Evolutionary conservation across 1,140 invertebrate genomes (phyloP), one percentile per base, ranked within the genome.

Genomic region (Panagrolaimus sp.): DNA sequence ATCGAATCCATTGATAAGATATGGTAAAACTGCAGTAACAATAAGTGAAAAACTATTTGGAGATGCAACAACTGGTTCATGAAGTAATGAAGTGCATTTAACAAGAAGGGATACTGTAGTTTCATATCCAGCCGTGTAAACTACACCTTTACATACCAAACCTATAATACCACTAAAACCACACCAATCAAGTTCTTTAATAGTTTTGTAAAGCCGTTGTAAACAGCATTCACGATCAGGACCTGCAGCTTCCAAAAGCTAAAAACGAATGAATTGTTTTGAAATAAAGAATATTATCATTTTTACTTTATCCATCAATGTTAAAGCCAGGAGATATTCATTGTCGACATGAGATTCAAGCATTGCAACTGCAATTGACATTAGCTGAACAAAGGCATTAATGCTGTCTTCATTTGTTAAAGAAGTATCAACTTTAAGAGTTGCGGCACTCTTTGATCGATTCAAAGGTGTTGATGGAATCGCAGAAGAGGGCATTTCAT

Each of bases 321-420:
- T 66, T 58, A 88, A 83, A 0, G 94, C 94, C 67, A 98, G 84
- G 38, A 95, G 86, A 84, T 95, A 98, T 85, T 98, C 96, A 84
- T 98, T 93, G 81, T 98, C 96, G 83, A 95, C 97, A 84, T 97
- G 94, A 0, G 93, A 96, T 83, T 98, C 95, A 55, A 98, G 85
- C 26, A 98, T 85, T 0, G 92, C 94, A 7, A 96, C 90, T 1
- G 91, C 91, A 67, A 98, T 88, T 92, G 94, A 97, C 83, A 98
- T 96, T 44, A 98, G 86, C 80, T 97, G 95, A 0, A 93, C 90
- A 38, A 98, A 86, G 44, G 96, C 91, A 8, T 91, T 92, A 85
- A 93, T 96, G 93, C 84, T 88, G 85, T 6, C 82, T 63, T 43
- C 8, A 62, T 88, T 89, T 8, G 89, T 88, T 24, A 43, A 58